Evolutionary conservation across 2,797 vertebrate genomes (phyloP).

Genomic region (Danio kyathit): DNA sequence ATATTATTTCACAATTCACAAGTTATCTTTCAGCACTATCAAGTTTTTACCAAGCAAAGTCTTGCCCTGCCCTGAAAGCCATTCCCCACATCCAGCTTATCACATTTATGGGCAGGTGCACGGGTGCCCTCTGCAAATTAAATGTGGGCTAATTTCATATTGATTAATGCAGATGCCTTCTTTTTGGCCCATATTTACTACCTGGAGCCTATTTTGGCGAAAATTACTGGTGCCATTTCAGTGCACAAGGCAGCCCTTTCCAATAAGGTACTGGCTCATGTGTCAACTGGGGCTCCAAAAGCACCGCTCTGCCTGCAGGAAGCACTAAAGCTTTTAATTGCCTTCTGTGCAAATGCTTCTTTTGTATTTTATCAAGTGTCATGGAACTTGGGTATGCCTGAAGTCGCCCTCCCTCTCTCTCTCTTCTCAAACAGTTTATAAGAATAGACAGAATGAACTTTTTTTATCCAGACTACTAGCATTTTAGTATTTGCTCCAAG

Average conservation of each 20-base stretch:
- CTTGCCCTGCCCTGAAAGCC: neutral
- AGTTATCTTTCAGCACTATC: conserved; percentile 1
- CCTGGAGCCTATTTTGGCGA: conserved; percentile 92
- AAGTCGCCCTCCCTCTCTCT: conserved; percentile 65
- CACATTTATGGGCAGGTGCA: conserved; percentile 78
- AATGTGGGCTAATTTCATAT: conserved; percentile 83
- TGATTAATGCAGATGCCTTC: conserved; percentile 90
- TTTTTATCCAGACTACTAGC: neutral
- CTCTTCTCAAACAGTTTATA: neutral
- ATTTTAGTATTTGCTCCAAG: neutral
- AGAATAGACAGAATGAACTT: conserved; percentile 34
- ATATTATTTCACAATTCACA: neutral
- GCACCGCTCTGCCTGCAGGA: conserved; percentile 95
- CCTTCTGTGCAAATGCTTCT: conserved; percentile 98
- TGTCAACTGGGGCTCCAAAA: conserved; percentile 95
- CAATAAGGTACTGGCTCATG: conserved; percentile 96
- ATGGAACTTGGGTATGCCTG: conserved; percentile 72
- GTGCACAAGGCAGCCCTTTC: conserved; percentile 88
- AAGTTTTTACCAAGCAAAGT: conserved; percentile 27
- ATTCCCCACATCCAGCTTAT: conserved; percentile 33
- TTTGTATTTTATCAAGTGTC: conserved; percentile 84
- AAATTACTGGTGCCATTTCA: conserved; percentile 94
- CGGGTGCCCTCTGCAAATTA: conserved; percentile 78
- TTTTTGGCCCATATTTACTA: conserved; percentile 84
- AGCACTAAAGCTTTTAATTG: conserved; percentile 99